Base-by-base conservation (phyloP, 2,797 vertebrate species). In the Hemitrygon akajei region DNA sequence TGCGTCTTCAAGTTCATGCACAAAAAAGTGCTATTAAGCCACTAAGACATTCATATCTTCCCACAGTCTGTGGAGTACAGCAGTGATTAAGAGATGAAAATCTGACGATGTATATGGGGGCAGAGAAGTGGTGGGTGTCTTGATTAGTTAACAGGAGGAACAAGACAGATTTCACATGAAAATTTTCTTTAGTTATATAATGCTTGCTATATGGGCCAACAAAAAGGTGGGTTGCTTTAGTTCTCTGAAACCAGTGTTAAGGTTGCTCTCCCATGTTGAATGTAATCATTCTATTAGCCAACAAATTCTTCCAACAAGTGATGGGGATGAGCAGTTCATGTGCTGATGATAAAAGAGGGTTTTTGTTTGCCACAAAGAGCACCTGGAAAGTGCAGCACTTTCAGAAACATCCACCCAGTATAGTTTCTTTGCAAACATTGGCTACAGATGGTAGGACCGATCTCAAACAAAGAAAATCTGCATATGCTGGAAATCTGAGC, bases 71-170 rank as follows among this genome's bases (percentile, higher is more conserved):
- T 93, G 69, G 71, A 93, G 40, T 56, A 30, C 71, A 56, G 16
- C 71, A 75, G 71, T 11, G 69, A 93, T 30, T 56, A 37, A 16
- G 27, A 75, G 40, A 76, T 93, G 71, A 93, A 56, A 40, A 75
- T 75, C 12, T 92, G 91, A 93, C 91, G 76, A 40, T 93, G 20
- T 71, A n/a, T 76, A 71, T 56, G 91, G 73, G 91, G 91, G 91
- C 69, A 76, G 91, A 93, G 27, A 93, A 93, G 40, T 27, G 27
- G 91, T 93, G 47, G 91, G 91, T 58, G 91, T 76, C 25, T 92
- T 75, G 47, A 56, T 75, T 58, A 58, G 71, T 76, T 56, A 93
- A 93, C 40, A 93, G 73, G 91, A 58, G 71, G n/a, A 71, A 76
- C 77, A 80, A 37, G 37, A n/a, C 77, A 80, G 10, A 80, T 81